Evolutionary conservation across 92 coral and sea anemone genomes (phyloP).

Genomic region (Porites rus): DNA sequence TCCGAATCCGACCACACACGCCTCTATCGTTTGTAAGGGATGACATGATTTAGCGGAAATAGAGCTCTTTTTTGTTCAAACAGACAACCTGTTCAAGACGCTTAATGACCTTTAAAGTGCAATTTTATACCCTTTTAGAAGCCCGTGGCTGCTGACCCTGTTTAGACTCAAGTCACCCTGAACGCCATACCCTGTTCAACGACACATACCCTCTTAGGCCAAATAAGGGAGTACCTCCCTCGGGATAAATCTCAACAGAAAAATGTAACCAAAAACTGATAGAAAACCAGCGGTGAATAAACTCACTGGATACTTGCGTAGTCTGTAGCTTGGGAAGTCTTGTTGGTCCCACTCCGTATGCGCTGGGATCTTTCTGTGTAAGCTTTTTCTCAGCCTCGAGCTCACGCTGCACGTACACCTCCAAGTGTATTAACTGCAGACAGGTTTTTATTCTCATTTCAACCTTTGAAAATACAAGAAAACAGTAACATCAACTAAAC

Average conservation of each 20-base stretch:
- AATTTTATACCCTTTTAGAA: too few species aligned
- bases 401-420: conserved; percentile 38
- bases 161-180: too few species aligned
- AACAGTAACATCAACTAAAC: background rate
- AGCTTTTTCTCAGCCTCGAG: conserved; percentile 34
- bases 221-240: background rate
- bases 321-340: background rate
- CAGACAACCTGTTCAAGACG: too few species aligned
- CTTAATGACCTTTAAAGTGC: too few species aligned
- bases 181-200: too few species aligned
- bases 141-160: too few species aligned
- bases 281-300: background rate
- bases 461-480: conserved; percentile 9
- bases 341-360: conserved; percentile 40
- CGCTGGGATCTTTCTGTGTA: background rate
- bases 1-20: too few species aligned
- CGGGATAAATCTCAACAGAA: background rate
- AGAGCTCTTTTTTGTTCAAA: too few species aligned
- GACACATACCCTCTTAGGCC: too few species aligned
- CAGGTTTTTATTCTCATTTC: conserved; percentile 27
- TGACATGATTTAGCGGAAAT: too few species aligned
- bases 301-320: conserved; percentile 10
- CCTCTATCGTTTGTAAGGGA: too few species aligned
- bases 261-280: background rate
- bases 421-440: background rate